phyloP scores from a whole-genome alignment of 2,797 vertebrate species.

The Cyprinodon diabolis region DNA sequence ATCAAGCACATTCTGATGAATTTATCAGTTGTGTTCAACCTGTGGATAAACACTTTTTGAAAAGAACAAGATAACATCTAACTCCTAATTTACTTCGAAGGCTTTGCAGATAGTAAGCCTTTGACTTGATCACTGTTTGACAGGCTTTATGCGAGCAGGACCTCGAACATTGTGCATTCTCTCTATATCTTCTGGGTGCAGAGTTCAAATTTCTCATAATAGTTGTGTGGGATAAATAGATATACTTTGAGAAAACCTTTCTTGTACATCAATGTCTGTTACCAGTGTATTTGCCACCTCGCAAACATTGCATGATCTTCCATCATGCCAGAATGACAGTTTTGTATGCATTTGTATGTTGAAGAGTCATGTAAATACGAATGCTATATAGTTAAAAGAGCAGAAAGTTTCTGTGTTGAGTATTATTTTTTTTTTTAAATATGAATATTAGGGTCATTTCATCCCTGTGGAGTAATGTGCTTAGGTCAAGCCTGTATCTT shows the following conservation, averaged over 20 bases:
- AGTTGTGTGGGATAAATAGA: conserved; percentile 46
- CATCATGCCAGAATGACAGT: conserved; percentile 10
- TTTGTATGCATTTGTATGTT: conserved; percentile 22
- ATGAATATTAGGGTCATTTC: conserved; percentile 46
- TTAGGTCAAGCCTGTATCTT: conserved; percentile 67
- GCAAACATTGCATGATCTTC: conserved; percentile 12
- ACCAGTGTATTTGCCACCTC: conserved; percentile 25
- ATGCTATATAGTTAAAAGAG: conserved; percentile 16
- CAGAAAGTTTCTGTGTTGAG: conserved; percentile 40
- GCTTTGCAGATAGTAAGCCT: conserved; percentile 45
- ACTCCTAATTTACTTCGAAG: conserved; percentile 55
- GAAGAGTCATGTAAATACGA: conserved; percentile 26
- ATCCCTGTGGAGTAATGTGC: conserved; percentile 35
- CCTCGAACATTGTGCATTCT: conserved; percentile 57
- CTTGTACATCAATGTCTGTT: conserved; percentile 48
- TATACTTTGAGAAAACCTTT: conserved; percentile 29
- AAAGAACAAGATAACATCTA: conserved; percentile 58
- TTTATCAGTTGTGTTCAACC: conserved; percentile 42
- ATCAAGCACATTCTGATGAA: conserved; percentile 40
- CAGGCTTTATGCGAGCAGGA: conserved; percentile 31
- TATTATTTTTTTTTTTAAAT: conserved; percentile 22
- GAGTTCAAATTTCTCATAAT: conserved; percentile 53
- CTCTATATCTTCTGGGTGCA: conserved; percentile 39
- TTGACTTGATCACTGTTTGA: conserved; percentile 54
- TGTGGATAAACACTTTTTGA: conserved; percentile 53